phyloP scores from a whole-genome alignment of 1,140 invertebrate genomes.

The Sinella curviseta region DNA sequence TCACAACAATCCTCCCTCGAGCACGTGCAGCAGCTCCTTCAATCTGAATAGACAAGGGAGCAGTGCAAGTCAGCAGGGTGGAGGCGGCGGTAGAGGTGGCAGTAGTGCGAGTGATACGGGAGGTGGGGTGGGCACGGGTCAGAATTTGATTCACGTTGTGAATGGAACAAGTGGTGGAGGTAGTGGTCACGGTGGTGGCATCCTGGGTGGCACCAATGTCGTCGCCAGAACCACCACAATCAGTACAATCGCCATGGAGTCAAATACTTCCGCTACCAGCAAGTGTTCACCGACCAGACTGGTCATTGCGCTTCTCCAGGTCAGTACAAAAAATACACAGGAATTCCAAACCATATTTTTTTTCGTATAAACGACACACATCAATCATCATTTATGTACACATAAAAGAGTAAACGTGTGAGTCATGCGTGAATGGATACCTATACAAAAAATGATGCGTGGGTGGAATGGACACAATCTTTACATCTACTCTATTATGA shows the following conservation, averaged over 20 bases:
- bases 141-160: no score
- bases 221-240: slow-evolving; percentile 40
- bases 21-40: slow-evolving; percentile 7
- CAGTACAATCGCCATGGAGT: slow-evolving; percentile 44
- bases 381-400: no score
- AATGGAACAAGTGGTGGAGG: no score
- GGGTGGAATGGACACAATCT: no score
- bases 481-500: no score
- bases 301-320: slow-evolving; percentile 46
- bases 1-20: not conserved
- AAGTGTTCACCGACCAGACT: slow-evolving; percentile 30
- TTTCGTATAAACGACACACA: not conserved
- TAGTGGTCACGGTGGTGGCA: no score
- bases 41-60: not conserved
- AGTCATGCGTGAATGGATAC: no score
- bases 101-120: no score
- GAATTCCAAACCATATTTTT: not conserved
- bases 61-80: not conserved
- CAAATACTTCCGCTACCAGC: not conserved
- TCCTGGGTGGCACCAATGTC: not conserved
- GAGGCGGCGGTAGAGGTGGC: not conserved
- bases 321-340: not conserved
- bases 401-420: no score
- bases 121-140: no score
- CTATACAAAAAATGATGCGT: no score